A percentile compares a stretch with the other conserved stretches of the same genome.
Evolutionary conservation across 2,888 invertebrate species (phyloP).

Genomic region (Caprella mutica): DNA sequence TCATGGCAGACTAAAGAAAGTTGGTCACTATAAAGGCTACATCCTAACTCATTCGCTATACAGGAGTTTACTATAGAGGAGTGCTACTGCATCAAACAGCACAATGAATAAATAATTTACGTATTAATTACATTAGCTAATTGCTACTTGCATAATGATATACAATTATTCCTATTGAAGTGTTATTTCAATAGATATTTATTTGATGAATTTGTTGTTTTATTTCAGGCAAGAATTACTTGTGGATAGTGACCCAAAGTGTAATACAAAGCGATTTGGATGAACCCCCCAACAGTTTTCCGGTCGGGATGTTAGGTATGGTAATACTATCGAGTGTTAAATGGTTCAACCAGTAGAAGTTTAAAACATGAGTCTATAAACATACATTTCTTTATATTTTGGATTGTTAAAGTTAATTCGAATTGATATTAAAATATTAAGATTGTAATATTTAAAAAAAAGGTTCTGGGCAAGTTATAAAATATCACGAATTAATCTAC

Average conservation of each 20-base stretch:
- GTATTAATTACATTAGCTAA: too few species aligned
- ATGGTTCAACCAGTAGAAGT: neutral
- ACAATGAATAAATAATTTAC: too few species aligned
- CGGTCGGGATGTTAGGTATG: slow-evolving; percentile 81
- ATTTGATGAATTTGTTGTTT: too few species aligned
- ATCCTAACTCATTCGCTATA: too few species aligned
- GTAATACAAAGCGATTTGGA: slow-evolving; percentile 50
- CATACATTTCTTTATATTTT: slow-evolving; percentile 5
- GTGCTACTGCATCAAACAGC: too few species aligned
- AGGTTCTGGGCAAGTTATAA: neutral
- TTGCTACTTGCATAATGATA: too few species aligned
- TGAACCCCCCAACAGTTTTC: slow-evolving; percentile 52
- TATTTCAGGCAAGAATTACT: slow-evolving; percentile 60
- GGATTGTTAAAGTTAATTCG: neutral
- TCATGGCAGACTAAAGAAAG: too few species aligned
- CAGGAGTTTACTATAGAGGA: too few species aligned
- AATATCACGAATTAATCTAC: too few species aligned
- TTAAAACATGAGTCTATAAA: slow-evolving; percentile 3
- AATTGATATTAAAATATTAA: neutral
- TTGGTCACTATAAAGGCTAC: too few species aligned
- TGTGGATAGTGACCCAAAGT: slow-evolving; percentile 93
- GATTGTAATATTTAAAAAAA: neutral
- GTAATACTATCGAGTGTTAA: slow-evolving; percentile 30
- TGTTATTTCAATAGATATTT: too few species aligned
- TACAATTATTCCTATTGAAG: too few species aligned